phyloP scores from a whole-genome alignment of 2,888 invertebrate genomes.

The Charanyca ferruginea region DNA sequence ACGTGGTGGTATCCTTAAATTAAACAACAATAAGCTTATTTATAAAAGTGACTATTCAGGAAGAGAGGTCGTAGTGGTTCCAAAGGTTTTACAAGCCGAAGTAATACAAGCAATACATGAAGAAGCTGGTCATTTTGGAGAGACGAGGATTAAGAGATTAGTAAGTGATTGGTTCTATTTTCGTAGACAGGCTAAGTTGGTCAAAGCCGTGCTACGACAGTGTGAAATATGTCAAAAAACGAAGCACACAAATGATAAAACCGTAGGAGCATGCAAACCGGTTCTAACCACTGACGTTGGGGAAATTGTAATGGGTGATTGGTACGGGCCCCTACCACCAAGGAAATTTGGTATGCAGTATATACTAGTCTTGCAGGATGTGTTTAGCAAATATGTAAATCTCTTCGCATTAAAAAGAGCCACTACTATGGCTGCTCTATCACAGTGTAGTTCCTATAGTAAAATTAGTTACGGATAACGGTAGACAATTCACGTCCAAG shows the following conservation, averaged over 20 bases:
- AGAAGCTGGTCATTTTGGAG: conserved; percentile 4
- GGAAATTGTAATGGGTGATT: conserved; percentile 8
- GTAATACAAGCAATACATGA: neutral
- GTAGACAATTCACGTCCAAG: conserved; percentile 5
- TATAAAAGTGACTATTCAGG: neutral
- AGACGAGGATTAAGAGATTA: conserved; percentile 1
- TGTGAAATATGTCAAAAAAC: conserved; percentile 9
- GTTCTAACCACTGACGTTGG: conserved; percentile 3
- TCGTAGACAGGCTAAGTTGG: neutral
- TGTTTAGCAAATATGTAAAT: neutral
- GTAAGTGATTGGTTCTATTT: conserved; percentile 7
- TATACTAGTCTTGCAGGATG: neutral
- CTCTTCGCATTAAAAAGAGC: neutral
- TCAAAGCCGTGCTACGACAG: neutral
- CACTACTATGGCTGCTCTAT: neutral
- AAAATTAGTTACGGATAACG: conserved; percentile 6
- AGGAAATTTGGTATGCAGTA: neutral
- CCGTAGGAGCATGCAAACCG: conserved; percentile 1
- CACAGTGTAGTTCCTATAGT: neutral
- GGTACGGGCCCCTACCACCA: neutral
- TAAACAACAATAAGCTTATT: neutral
- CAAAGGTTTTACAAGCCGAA: neutral
- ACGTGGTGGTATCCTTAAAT: neutral
- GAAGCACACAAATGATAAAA: neutral
- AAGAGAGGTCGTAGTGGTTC: neutral